phyloP scores from a whole-genome alignment of 2,888 invertebrate species.

The Busseola fusca region DNA sequence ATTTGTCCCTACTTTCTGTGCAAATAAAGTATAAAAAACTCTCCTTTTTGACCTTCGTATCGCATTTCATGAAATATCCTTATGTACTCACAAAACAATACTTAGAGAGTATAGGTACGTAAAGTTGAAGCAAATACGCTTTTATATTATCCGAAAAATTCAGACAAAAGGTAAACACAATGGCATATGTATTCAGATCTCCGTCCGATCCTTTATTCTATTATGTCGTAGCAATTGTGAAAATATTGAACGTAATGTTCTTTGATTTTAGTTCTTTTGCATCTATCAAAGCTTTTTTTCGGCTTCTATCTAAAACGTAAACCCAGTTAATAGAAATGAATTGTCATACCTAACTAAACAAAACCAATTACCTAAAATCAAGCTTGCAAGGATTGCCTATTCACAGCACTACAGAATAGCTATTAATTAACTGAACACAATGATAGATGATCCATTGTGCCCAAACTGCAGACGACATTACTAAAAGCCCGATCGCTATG shows the following conservation, averaged over 20 bases:
- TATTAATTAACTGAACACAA: no score
- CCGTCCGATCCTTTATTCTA: background rate
- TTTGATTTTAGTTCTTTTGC: background rate
- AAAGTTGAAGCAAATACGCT: background rate
- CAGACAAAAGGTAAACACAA: constrained; percentile 1
- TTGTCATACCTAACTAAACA: background rate
- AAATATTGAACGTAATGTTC: constrained; percentile 16
- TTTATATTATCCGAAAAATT: background rate
- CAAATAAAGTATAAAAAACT: no score
- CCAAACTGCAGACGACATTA: no score
- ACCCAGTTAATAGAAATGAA: background rate
- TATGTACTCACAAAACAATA: constrained; percentile 4
- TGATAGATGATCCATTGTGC: no score
- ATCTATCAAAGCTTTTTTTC: background rate
- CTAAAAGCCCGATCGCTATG: background rate
- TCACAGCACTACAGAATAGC: no score
- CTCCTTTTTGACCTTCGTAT: constrained; percentile 3
- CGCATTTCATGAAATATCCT: constrained; percentile 15
- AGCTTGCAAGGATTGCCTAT: background rate
- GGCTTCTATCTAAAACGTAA: background rate
- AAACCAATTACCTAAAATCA: background rate
- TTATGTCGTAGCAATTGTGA: background rate
- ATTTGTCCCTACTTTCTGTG: no score
- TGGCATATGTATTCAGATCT: background rate
- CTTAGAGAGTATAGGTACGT: background rate